These are phyloP conservation scores for Cerceris rybyensis DNA, from an alignment of 2,888 invertebrate genomes.

Conservation along the genomic window DNA sequence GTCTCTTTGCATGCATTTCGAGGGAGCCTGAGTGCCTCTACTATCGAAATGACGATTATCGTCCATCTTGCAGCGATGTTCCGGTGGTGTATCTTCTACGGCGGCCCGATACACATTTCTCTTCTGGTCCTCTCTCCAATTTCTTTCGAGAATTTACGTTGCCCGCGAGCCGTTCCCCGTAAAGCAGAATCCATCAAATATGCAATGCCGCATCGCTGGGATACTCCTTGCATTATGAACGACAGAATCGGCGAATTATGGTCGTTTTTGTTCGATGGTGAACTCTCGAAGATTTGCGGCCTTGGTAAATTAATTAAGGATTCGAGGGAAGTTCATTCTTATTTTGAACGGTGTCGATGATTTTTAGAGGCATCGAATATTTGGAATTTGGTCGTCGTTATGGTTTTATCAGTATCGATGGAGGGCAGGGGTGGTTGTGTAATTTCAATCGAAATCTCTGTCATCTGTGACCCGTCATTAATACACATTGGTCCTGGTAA, in stretches of 20 bases:
- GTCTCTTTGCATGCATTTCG: slow-evolving; percentile 76
- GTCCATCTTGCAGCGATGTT: slow-evolving; percentile 69
- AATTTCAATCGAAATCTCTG: slow-evolving; percentile 43
- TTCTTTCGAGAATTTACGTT: slow-evolving; percentile 55
- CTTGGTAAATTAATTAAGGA: too few relatives aligned
- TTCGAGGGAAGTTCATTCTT: too few relatives aligned
- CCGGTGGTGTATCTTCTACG: slow-evolving; percentile 24
- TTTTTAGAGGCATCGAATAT: too few relatives aligned
- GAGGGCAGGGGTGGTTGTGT: background rate
- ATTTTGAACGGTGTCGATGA: too few relatives aligned
- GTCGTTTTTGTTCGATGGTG: background rate
- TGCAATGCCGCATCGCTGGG: slow-evolving; percentile 23
- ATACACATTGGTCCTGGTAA: slow-evolving; percentile 67
- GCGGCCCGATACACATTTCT: slow-evolving; percentile 61
- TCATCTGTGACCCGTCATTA: slow-evolving; percentile 60
- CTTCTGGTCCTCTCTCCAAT: slow-evolving; percentile 44
- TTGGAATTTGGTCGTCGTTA: background rate
- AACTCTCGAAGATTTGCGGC: too few relatives aligned
- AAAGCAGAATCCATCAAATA: slow-evolving; percentile 32
- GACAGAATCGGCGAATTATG: background rate
- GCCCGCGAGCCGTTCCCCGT: slow-evolving; percentile 24
- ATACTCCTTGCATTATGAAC: slow-evolving; percentile 24
- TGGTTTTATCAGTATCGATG: background rate
- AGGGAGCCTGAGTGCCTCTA: slow-evolving; percentile 68
- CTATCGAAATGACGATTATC: slow-evolving; percentile 73